Evolutionary conservation across 1,140 invertebrate genomes (phyloP), one percentile per base, ranked within the genome.

Genomic region (Tetramorium alpestre): DNA sequence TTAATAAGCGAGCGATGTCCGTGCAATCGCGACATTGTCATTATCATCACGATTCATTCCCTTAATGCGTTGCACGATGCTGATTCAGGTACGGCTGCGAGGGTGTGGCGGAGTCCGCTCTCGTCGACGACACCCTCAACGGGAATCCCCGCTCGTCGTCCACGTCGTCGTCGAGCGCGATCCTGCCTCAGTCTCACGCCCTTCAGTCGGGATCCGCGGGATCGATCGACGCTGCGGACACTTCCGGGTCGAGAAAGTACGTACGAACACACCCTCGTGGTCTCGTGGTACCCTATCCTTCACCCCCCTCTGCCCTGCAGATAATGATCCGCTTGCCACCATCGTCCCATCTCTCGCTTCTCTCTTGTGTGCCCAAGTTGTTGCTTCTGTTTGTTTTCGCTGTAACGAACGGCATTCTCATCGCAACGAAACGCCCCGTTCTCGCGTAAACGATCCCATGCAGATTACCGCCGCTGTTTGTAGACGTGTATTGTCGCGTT

Each of bases 111-210:
- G 93, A 94, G 88, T 94, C 94, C 87, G 91, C 92, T 90, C 90
- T 94, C 90, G 93, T 94, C 90, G 94, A 94, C 91, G 94, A 94
- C 91, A 94, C 92, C 90, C 93, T 94, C 92, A 94, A 94, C 90
- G 94, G 94, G 73, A 94, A 94, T 93, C 90, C 92, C 90, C 92
- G 89, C 85, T 87, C 93, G 84, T 89, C 88, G 84, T 90, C 91
- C 69, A 86, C 90, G 86, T 87, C 88, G 80, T 85, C 88, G 85
- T 89, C 92, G 72, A 78, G 86, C 72, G 81, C 87, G 87, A 90
- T 90, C 88, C 89, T 87, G 89, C 89, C 93, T 88, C 89, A 87
- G 69, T 87, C 86, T 87, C 81, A 81, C 81, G 33, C 77, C 76
- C 73, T 88, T 62, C 89, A 91, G 64, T 89, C 89, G 72, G 89